Conservation (phyloP, 1,140 invertebrate species). For the Helicoverpa zea region DNA sequence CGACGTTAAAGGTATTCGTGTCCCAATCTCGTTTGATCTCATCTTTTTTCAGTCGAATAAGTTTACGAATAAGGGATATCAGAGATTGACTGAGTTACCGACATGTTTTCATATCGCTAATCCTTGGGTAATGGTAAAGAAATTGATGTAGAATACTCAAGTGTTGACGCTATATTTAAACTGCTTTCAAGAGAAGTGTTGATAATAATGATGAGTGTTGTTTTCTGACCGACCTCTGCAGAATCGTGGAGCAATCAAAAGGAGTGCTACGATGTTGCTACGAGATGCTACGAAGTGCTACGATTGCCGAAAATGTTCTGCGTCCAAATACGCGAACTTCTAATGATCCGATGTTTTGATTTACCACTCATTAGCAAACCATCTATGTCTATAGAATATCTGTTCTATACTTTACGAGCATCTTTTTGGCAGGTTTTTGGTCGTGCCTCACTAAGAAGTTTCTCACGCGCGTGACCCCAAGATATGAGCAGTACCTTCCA, state of each 20-base stretch:
- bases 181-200: neutral
- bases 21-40: conserved; percentile 49
- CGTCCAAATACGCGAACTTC: neutral
- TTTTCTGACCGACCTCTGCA: neutral
- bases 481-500: conserved; percentile 44
- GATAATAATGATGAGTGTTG: conserved; percentile 40
- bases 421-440: neutral
- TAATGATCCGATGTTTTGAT: neutral
- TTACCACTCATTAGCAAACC: neutral
- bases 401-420: too few relatives aligned
- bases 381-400: too few relatives aligned
- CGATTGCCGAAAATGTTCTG: conserved; percentile 25
- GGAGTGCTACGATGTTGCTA: conserved; percentile 49
- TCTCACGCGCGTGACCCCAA: conserved; percentile 43
- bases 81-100: conserved; percentile 35
- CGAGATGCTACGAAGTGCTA: conserved; percentile 46
- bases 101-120: conserved; percentile 18
- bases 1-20: conserved; percentile 31
- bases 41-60: conserved; percentile 52
- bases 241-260: conserved; percentile 45
- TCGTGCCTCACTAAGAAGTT: neutral
- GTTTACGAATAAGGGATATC: conserved; percentile 46
- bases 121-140: neutral
- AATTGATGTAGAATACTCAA: neutral
- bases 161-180: neutral